Evolutionary conservation across 2,797 vertebrate species (phyloP).

Genomic region (Hoplostethus atlanticus): DNA sequence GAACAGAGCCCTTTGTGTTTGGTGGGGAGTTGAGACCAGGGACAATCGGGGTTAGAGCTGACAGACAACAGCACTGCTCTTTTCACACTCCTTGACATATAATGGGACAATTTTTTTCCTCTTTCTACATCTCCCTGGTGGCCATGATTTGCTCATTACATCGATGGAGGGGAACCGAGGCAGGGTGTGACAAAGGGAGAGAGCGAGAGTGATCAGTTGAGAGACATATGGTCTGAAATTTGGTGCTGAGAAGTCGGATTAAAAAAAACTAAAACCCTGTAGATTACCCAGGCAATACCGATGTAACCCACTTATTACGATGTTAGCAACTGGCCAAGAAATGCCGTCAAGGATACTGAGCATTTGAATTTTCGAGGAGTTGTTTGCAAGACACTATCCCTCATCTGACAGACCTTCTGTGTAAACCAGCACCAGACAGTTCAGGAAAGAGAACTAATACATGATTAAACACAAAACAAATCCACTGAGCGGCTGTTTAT

Average conservation of each 20-base stretch:
- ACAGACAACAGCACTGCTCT: constrained; percentile 77
- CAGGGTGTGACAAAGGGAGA: constrained; percentile 29
- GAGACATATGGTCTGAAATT: constrained; percentile 53
- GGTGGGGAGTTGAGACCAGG: constrained; percentile 61
- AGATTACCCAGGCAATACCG: neutral
- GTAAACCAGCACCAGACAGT: constrained; percentile 69
- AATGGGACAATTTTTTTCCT: constrained; percentile 63
- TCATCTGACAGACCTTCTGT: constrained; percentile 71
- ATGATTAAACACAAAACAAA: constrained; percentile 79
- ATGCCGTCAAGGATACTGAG: constrained; percentile 42
- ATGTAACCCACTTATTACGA: constrained; percentile 45
- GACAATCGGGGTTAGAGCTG: constrained; percentile 67
- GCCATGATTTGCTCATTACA: constrained; percentile 74
- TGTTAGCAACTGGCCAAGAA: constrained; percentile 56
- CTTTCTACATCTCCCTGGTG: constrained; percentile 67
- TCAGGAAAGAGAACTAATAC: constrained; percentile 65
- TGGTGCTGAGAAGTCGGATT: constrained; percentile 14
- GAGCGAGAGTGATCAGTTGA: constrained; percentile 46
- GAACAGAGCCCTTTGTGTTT: constrained; percentile 71
- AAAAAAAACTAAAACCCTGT: too few relatives aligned
- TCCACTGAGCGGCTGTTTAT: constrained; percentile 69
- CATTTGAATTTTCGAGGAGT: constrained; percentile 53
- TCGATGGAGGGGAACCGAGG: constrained; percentile 56
- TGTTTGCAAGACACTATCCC: constrained; percentile 65
- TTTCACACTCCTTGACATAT: constrained; percentile 77